Percentiles rank a stretch among this genome's conserved stretches.
These are phyloP conservation scores for Keiferia lycopersicella DNA, from an alignment of 2,888 invertebrate genomes.

Conservation along the genomic window DNA sequence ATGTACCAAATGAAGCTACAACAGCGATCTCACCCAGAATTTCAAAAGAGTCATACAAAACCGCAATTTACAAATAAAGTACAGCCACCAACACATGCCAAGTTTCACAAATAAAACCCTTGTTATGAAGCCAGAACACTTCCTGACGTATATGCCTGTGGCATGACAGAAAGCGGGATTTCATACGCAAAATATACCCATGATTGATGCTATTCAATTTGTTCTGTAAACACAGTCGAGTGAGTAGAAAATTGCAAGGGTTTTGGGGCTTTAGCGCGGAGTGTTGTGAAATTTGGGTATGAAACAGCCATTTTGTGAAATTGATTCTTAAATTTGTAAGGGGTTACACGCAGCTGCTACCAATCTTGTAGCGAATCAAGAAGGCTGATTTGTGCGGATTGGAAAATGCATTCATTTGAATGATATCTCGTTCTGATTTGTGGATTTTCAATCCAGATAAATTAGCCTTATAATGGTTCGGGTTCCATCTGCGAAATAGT, in stretches of 20 bases:
- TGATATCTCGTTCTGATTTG: too few species aligned
- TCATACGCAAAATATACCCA: slow-evolving; percentile 4
- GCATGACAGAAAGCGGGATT: slow-evolving; percentile 18
- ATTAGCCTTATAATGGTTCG: too few species aligned
- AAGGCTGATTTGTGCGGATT: too few species aligned
- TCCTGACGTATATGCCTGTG: slow-evolving; percentile 13
- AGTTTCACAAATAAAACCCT: slow-evolving; percentile 14
- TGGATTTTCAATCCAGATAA: too few species aligned
- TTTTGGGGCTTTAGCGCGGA: not conserved
- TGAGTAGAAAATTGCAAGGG: slow-evolving; percentile 3
- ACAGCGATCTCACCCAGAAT: not conserved
- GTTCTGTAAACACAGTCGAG: slow-evolving; percentile 18
- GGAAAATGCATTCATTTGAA: too few species aligned
- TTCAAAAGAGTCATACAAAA: not conserved
- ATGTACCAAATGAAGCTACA: too few species aligned
- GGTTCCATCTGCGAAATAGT: too few species aligned
- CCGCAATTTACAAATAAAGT: not conserved
- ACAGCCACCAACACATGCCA: not conserved
- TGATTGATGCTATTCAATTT: slow-evolving; percentile 24
- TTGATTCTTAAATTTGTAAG: slow-evolving; percentile 1
- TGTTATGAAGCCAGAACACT: slow-evolving; percentile 12
- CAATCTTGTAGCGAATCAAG: too few species aligned
- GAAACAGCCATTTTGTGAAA: slow-evolving; percentile 1
- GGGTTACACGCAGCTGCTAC: too few species aligned
- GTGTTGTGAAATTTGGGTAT: not conserved